Conservation (phyloP, 2,797 vertebrate species). For the Lagodon rhomboides region DNA sequence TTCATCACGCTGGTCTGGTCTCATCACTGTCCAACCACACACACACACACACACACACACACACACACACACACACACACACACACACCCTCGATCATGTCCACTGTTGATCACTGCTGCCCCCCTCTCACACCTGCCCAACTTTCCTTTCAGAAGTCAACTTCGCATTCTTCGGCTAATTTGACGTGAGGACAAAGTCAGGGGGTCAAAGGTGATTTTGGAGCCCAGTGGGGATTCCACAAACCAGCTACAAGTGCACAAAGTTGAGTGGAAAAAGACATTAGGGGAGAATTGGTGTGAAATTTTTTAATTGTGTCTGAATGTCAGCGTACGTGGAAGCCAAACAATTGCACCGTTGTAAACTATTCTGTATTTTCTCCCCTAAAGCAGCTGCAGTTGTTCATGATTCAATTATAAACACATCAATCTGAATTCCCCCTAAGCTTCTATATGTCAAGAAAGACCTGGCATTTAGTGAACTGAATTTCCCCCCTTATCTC, state of each 20-base stretch:
- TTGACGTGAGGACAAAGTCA: constrained; percentile 38
- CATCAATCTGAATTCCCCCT: constrained; percentile 41
- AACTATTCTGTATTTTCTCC: not conserved
- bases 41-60: constrained; percentile 34
- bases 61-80: constrained; percentile 18
- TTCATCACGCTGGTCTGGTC: constrained; percentile 80
- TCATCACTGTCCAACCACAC: constrained; percentile 75
- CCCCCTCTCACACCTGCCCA: constrained; percentile 58
- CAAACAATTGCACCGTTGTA: not conserved
- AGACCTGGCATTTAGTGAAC: constrained; percentile 21
- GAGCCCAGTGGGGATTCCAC: constrained; percentile 38
- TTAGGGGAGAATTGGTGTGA: constrained; percentile 6
- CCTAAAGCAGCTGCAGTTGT: not conserved
- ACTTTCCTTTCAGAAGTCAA: constrained; percentile 22
- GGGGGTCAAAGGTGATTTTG: constrained; percentile 57
- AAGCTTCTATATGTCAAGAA: constrained; percentile 3
- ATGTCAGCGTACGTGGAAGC: constrained; percentile 23
- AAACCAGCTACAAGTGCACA: constrained; percentile 23
- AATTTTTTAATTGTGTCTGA: constrained; percentile 6
- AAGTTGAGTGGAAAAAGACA: constrained; percentile 4
- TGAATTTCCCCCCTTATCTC: constrained; percentile 32
- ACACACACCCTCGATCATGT: not conserved
- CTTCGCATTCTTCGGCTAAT: constrained; percentile 33
- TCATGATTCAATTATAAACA: not conserved
- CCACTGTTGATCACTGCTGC: constrained; percentile 5